Evolutionary conservation across 2,113 vertebrate genomes (phyloP).

Genomic region (Herpailurus yagouaroundi): DNA sequence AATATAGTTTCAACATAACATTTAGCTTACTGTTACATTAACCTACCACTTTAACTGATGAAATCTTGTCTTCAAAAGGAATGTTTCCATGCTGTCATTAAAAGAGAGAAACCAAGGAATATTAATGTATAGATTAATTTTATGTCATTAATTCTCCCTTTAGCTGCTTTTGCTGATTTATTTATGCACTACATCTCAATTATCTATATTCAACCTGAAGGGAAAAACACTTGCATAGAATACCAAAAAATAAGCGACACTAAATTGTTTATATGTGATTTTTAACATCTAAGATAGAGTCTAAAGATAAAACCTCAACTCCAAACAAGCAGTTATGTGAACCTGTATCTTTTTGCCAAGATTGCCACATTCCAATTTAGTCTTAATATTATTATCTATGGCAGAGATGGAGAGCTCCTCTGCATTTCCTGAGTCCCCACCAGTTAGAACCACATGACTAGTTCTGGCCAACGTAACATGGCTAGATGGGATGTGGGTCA

Average conservation of each 20-base stretch:
- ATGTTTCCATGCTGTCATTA: slow-evolving; percentile 94
- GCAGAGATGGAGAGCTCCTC: neutral
- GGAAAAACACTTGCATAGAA: neutral
- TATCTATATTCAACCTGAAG: neutral
- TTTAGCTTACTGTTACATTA: slow-evolving; percentile 19
- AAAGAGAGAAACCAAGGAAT: slow-evolving; percentile 27
- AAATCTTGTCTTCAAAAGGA: slow-evolving; percentile 91
- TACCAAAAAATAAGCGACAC: neutral
- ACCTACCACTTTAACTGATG: slow-evolving; percentile 95
- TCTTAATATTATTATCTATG: neutral
- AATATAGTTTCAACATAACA: slow-evolving; percentile 8
- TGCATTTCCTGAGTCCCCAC: neutral
- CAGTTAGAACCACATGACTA: neutral
- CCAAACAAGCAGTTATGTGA: neutral
- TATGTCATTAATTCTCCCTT: slow-evolving; percentile 8
- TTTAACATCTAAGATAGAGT: slow-evolving; percentile 35
- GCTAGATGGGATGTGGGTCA: neutral
- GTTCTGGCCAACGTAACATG: neutral
- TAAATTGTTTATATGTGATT: neutral
- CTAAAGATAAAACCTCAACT: slow-evolving; percentile 41
- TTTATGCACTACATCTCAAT: slow-evolving; percentile 1
- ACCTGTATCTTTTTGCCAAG: neutral
- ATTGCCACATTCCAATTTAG: neutral
- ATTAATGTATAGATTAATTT: slow-evolving; percentile 18
- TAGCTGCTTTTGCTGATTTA: slow-evolving; percentile 17